Evolutionary conservation across 2,113 vertebrate species (phyloP), one percentile per base, ranked within the genome.

Genomic region (Pogona vitticeps): DNA sequence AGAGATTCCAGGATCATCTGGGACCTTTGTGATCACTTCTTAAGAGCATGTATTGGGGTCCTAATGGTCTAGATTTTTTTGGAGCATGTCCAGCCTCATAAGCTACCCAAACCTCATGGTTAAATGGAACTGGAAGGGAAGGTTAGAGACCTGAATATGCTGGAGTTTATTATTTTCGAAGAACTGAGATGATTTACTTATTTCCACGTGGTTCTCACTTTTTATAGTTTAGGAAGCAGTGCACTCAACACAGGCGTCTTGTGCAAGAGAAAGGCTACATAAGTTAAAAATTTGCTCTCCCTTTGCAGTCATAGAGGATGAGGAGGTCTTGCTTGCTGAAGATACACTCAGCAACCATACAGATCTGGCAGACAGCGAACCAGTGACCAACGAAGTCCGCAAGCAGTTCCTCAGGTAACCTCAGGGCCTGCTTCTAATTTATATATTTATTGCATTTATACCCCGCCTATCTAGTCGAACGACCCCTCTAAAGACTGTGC

Each of bases 341-440:
- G 98, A 99, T 71, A 96, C 97, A 0, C 97, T 99, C 61, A 98
- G 98, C 94, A 98, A 96, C 94, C 97, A 98, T 95, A 97, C 96
- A 0, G 98, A 98, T 91, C 96, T 98, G 94, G 97, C 96, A 0
- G 98, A 98, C 72, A 97, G 90, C 0, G 98, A 99, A 83, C 98
- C 98, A 0, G 93, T 96, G 59, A 93, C 97, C 0, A 98, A 97
- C 0, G 97, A 98, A 90, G 96, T 97, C 6, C 98, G 96, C 91
- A 98, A 97, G 88, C 97, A 97, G 23, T 98, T 99, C 76, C 97
- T 98, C 59, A 98, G 98, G 98, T 99, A 94, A 90, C 87, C 40
- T 18, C n/a, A 0, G 0, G 79, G 26, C 13, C 10, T 10, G 2
- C 76, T 6, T 52, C 59, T n/a, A n/a, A n/a, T n/a, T n/a, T n/a